These are phyloP conservation scores for Noctua janthe DNA, from an alignment of 2,888 invertebrate genomes.

Conservation along the genomic window DNA sequence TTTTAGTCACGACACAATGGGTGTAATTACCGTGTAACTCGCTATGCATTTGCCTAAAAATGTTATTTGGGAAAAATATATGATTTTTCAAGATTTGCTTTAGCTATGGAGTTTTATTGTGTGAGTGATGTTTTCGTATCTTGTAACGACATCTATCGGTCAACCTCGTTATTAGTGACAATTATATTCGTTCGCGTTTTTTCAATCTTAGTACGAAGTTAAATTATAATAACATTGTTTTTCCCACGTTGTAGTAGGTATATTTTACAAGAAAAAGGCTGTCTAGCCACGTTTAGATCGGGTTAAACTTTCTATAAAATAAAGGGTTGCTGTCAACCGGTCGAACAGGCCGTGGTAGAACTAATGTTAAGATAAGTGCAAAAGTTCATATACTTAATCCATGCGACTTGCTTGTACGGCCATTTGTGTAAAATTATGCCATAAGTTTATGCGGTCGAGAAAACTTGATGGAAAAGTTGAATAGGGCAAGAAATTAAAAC, in stretches of 20 bases:
- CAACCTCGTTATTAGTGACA: neutral
- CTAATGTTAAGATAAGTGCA: slow-evolving; percentile 43
- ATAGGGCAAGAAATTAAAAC: slow-evolving; percentile 4
- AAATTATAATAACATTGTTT: neutral
- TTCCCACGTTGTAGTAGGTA: slow-evolving; percentile 6
- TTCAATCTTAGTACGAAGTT: too few species aligned
- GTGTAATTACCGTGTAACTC: slow-evolving; percentile 38
- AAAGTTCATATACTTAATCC: slow-evolving; percentile 50
- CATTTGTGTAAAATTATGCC: slow-evolving; percentile 50
- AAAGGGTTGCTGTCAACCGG: slow-evolving; percentile 55
- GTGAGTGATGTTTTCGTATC: neutral
- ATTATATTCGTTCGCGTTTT: neutral
- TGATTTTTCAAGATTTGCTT: neutral
- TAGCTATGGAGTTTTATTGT: neutral
- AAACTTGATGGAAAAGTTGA: slow-evolving; percentile 37
- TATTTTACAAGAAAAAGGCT: slow-evolving; percentile 18
- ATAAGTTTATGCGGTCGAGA: slow-evolving; percentile 28
- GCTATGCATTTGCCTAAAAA: slow-evolving; percentile 27
- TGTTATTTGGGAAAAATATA: neutral
- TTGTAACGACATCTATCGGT: slow-evolving; percentile 17
- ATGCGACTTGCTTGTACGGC: slow-evolving; percentile 36
- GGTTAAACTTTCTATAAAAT: slow-evolving; percentile 61
- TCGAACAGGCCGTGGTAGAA: slow-evolving; percentile 28
- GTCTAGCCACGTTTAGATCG: slow-evolving; percentile 25
- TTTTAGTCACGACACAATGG: slow-evolving; percentile 27